Percentiles rank a stretch among this genome's conserved stretches.
These are phyloP conservation scores for Strigamia maritima DNA, from an alignment of 2,888 invertebrate species.

Conservation along the genomic window DNA sequence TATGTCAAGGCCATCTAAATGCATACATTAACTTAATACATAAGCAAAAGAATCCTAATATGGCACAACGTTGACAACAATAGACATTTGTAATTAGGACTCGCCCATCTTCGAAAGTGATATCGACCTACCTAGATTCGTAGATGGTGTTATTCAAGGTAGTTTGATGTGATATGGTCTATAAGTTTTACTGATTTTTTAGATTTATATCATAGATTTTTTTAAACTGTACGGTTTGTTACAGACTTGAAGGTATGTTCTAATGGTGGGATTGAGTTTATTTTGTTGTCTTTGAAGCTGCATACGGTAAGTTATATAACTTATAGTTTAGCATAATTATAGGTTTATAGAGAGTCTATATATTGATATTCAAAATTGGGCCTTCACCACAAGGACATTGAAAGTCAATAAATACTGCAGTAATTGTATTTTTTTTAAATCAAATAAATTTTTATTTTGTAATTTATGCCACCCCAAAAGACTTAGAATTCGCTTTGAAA, in stretches of 20 bases:
- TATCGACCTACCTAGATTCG: background rate
- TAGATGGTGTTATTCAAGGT: background rate
- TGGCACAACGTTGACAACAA: background rate
- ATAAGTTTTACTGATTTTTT: background rate
- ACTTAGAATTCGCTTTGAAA: no score
- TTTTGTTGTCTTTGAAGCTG: background rate
- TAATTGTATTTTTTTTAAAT: background rate
- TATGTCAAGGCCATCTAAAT: background rate
- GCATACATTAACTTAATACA: conserved; percentile 1
- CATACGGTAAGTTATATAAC: background rate
- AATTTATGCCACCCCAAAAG: no score
- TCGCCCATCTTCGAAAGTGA: background rate
- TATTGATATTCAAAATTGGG: background rate
- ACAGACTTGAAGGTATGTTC: background rate
- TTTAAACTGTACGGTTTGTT: no score
- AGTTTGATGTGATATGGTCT: background rate
- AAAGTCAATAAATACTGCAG: background rate
- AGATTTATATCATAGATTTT: no score
- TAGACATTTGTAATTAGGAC: conserved; percentile 5
- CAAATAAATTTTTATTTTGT: no score
- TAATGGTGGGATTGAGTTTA: background rate
- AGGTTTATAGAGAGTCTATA: background rate
- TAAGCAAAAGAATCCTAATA: background rate
- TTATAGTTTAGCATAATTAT: background rate
- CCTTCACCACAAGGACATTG: background rate